Base-by-base conservation (phyloP, 2,797 vertebrate species). In the Enteromius fasciolatus region DNA sequence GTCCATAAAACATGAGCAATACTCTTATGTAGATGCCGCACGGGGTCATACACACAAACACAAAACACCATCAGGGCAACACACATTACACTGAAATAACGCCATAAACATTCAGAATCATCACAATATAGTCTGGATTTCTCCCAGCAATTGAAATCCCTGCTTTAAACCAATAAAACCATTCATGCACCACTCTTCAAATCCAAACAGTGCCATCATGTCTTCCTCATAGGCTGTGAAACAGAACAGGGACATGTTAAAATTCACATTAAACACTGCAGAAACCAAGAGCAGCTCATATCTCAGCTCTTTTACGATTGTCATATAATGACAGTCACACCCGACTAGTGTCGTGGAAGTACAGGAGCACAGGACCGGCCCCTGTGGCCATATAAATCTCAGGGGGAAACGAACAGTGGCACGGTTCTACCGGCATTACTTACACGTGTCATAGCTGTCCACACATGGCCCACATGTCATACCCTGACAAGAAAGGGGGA, bases 321-420 rank as follows among this genome's bases (percentile, higher is more conserved):
- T 88, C 88, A 85, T 86, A 87, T 88, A 89, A 89, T 87, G 87
- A 87, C 84, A 87, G 88, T 87, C 87, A 87, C 88, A 89, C 86
- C 85, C 81, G 83, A 89, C 81, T 87, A 80, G 85, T 80, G 61
- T 80, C 81, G 83, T 85, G 83, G 81, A 87, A 87, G 87, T 86
- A 89, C 82, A 86, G 78, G 85, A 85, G 72, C 70, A 81, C 76
- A 83, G 28, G 81, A 78, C 83, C 76, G n/a, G 75, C 77, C 78
- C 75, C 66, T 77, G 81, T 74, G 70, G 83, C 78, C 76, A 78
- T 84, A 81, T 87, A 88, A 88, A 88, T 88, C 86, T 87, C 76
- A 64, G 59, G 77, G 76, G 74, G 75, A 73, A 75, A 80, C 48
- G 76, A 85, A 57, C 78, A 61, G 80, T 82, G 85, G 70, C 74